Conservation (phyloP, 1,140 invertebrate species). For the Gryon sp. region DNA sequence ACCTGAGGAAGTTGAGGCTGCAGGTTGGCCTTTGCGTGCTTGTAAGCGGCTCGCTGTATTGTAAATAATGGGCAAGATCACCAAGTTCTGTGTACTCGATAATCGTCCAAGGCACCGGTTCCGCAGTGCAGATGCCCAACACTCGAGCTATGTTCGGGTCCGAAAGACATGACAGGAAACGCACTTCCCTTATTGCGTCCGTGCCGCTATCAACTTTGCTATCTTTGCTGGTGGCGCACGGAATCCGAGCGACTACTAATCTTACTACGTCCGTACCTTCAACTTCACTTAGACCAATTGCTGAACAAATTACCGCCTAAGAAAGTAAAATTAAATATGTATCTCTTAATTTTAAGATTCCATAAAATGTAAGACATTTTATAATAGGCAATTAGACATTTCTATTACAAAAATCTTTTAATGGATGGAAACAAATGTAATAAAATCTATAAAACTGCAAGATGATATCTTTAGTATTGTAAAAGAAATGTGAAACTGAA, state of each 20-base stretch:
- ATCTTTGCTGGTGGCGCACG: conserved; percentile 58
- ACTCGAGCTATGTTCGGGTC: conserved; percentile 88
- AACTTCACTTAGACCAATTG: conserved; percentile 79
- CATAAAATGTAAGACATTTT: too few species aligned
- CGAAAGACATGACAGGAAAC: conserved; percentile 85
- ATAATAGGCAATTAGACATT: too few species aligned
- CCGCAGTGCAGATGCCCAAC: conserved; percentile 83
- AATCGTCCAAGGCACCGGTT: conserved; percentile 85
- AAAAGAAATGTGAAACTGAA: too few species aligned
- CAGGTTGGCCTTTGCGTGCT: conserved; percentile 72
- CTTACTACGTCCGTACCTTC: conserved; percentile 69
- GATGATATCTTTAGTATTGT: too few species aligned
- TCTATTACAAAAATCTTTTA: too few species aligned
- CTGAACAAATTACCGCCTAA: conserved; percentile 81
- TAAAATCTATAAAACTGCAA: too few species aligned
- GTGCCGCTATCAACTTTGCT: conserved; percentile 66
- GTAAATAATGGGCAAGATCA: conserved; percentile 88
- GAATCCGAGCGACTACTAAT: conserved; percentile 80
- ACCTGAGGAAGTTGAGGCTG: conserved; percentile 77
- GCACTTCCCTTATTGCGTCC: conserved; percentile 83
- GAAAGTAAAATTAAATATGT: conserved; percentile 46
- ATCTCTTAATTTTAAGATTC: too few species aligned
- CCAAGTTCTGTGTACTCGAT: conserved; percentile 90
- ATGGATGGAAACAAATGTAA: too few species aligned
- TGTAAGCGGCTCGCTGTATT: conserved; percentile 78